A percentile compares a stretch with the other conserved stretches of the same genome.
These are phyloP conservation scores for Geotrypetes seraphini DNA, from an alignment of 2,797 vertebrate species.

Conservation along the genomic window DNA sequence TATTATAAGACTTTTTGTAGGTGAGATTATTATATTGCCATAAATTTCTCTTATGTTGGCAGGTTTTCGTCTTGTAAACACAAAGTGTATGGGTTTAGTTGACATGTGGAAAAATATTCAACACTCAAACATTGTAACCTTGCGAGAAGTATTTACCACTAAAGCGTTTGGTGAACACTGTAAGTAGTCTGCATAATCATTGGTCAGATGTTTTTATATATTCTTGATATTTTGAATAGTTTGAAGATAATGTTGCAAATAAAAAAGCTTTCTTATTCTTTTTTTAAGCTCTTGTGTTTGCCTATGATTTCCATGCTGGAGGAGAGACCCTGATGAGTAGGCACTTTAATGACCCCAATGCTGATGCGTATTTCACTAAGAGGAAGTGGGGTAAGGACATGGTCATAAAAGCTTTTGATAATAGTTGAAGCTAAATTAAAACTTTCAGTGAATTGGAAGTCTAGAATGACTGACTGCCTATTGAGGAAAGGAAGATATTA, in stretches of 20 bases:
- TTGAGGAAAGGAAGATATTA: too few relatives aligned
- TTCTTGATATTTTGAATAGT: background rate
- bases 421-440: too few relatives aligned
- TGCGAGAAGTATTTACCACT: slow-evolving; percentile 97
- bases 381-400: slow-evolving; percentile 91
- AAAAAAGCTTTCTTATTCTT: slow-evolving; percentile 17
- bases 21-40: too few relatives aligned
- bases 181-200: slow-evolving; percentile 49
- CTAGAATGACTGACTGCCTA: too few relatives aligned
- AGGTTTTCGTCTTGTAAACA: slow-evolving; percentile 97
- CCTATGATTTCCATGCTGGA: slow-evolving; percentile 96
- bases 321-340: slow-evolving; percentile 97
- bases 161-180: slow-evolving; percentile 98
- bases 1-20: too few relatives aligned
- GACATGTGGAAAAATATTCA: slow-evolving; percentile 99
- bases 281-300: slow-evolving; percentile 87
- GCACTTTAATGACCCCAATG: slow-evolving; percentile 93
- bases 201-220: slow-evolving; percentile 3
- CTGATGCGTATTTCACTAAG: slow-evolving; percentile 94
- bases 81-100: slow-evolving; percentile 97
- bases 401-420: too few relatives aligned
- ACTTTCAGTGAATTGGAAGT: too few relatives aligned
- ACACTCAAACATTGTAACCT: slow-evolving; percentile 93
- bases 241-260: background rate
- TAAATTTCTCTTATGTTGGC: slow-evolving; percentile 3